Evolutionary conservation across 2,888 invertebrate genomes (phyloP).

Genomic region (Unio delphinus): DNA sequence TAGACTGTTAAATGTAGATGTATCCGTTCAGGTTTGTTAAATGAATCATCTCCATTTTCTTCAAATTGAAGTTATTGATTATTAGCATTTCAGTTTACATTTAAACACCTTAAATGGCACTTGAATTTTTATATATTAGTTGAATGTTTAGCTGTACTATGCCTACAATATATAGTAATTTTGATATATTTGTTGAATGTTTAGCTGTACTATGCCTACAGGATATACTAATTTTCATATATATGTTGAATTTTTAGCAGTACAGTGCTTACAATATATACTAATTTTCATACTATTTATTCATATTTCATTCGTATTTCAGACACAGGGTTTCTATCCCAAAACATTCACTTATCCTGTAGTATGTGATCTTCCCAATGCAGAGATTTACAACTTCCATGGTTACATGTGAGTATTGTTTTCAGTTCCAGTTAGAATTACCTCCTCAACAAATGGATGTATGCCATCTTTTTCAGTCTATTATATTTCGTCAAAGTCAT

Average conservation of each 20-base stretch:
- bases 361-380: constrained; percentile 95
- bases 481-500: no score
- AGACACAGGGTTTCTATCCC: constrained; percentile 47
- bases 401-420: constrained; percentile 77
- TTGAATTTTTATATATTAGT: not conserved
- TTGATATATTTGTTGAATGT: not conserved
- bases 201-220: not conserved
- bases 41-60: not conserved
- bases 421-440: not conserved
- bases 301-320: constrained; percentile 24
- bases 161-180: not conserved
- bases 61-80: no score
- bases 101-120: not conserved
- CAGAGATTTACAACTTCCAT: constrained; percentile 94
- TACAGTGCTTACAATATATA: not conserved
- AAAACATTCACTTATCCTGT: constrained; percentile 78
- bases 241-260: not conserved
- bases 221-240: not conserved
- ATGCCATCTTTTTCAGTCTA: no score
- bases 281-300: not conserved
- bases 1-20: no score
- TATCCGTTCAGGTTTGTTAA: not conserved
- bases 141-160: not conserved
- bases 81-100: no score
- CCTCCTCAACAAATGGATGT: no score